Evolutionary conservation across 53 echinoderm and acorn worm genomes (phyloP).

Genomic region (Holothuria leucospilota): DNA sequence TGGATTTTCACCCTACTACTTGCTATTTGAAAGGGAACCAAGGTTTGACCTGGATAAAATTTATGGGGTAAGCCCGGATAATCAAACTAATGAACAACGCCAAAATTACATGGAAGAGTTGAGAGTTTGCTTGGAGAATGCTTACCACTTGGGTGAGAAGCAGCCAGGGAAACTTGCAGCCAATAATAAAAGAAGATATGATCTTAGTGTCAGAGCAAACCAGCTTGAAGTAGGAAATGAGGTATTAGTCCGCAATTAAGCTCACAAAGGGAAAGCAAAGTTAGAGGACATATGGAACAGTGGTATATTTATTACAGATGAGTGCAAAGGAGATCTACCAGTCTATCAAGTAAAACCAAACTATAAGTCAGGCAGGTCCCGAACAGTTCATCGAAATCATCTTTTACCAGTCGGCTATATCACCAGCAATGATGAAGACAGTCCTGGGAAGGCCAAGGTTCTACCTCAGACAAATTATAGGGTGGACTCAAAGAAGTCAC

Average conservation of each 20-base stretch:
- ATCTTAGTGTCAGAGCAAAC: not conserved
- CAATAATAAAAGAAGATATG: slow-evolving; percentile 50
- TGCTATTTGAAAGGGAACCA: slow-evolving; percentile 61
- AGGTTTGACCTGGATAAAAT: slow-evolving; percentile 40
- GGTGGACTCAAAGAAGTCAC: not conserved
- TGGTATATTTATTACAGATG: slow-evolving; percentile 7
- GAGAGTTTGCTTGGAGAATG: slow-evolving; percentile 23
- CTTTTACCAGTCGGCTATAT: not conserved
- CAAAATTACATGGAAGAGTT: slow-evolving; percentile 44
- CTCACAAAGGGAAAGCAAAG: slow-evolving; percentile 44
- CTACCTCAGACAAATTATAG: not conserved
- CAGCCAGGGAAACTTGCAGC: slow-evolving; percentile 31
- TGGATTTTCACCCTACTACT: slow-evolving; percentile 63
- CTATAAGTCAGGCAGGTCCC: not conserved
- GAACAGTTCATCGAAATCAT: not conserved
- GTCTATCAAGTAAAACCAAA: not conserved
- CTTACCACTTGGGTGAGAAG: slow-evolving; percentile 35
- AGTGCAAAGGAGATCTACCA: slow-evolving; percentile 14
- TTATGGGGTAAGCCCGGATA: not conserved
- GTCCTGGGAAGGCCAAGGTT: not conserved
- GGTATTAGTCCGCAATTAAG: slow-evolving; percentile 48
- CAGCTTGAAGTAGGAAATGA: slow-evolving; percentile 28
- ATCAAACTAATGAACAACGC: not conserved
- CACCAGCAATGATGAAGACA: not conserved
- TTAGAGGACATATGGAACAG: slow-evolving; percentile 42